Conservation (phyloP, 2,797 vertebrate species). For the Buphagus erythrorhynchus region DNA sequence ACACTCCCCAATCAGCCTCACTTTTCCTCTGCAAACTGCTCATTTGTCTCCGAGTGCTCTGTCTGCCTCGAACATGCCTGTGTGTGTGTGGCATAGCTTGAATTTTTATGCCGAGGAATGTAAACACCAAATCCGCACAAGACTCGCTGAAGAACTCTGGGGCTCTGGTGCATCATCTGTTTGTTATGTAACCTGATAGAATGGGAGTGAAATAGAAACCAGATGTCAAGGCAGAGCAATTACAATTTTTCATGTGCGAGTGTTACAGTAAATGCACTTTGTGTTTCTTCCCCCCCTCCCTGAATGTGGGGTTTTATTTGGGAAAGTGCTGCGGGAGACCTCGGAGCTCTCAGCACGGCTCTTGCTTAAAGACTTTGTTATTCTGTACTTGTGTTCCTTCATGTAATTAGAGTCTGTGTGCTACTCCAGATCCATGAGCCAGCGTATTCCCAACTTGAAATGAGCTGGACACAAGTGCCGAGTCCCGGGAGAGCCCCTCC, state of each 20-base stretch:
- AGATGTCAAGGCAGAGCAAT: slow-evolving; percentile 66
- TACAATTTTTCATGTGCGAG: neutral
- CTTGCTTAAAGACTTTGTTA: slow-evolving; percentile 22
- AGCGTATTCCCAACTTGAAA: neutral
- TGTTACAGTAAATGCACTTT: neutral
- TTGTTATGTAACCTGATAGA: slow-evolving; percentile 70
- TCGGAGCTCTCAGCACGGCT: neutral
- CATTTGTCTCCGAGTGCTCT: neutral
- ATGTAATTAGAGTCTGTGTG: neutral
- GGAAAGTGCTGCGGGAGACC: neutral
- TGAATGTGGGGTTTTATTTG: neutral
- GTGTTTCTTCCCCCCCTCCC: neutral
- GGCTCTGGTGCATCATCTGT: slow-evolving; percentile 54
- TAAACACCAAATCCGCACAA: slow-evolving; percentile 13
- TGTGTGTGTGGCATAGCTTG: slow-evolving; percentile 52
- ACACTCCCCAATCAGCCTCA: neutral
- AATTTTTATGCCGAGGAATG: slow-evolving; percentile 12
- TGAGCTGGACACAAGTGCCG: neutral
- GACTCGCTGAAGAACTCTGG: slow-evolving; percentile 7
- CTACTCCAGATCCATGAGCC: neutral
- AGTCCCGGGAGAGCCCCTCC: neutral
- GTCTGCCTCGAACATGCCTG: neutral
- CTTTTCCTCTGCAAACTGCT: neutral
- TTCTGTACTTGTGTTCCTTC: neutral
- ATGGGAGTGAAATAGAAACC: slow-evolving; percentile 67